Conservation (phyloP, 2,888 invertebrate species). For the Polymixis flavicincta region DNA sequence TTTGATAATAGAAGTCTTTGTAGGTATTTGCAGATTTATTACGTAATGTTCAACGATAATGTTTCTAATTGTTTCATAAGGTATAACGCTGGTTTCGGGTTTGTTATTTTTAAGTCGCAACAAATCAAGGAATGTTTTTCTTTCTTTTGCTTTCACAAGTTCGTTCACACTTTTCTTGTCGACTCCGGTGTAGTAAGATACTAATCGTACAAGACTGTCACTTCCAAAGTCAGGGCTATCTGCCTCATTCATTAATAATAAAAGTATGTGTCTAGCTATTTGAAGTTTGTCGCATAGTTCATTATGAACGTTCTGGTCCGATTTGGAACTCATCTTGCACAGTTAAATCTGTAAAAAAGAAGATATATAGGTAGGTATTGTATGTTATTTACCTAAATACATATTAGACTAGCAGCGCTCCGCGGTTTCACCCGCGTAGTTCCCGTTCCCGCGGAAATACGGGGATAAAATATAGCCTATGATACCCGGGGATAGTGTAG, state of each 20-base stretch:
- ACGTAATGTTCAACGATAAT: constrained; percentile 38
- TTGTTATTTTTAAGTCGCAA: not conserved
- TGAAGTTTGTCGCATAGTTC: constrained; percentile 34
- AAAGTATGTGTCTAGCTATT: constrained; percentile 24
- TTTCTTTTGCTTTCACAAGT: not conserved
- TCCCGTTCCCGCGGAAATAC: too few species aligned
- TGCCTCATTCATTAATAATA: not conserved
- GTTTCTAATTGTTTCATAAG: constrained; percentile 19
- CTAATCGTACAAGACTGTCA: not conserved
- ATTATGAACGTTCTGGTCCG: not conserved
- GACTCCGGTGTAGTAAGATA: constrained; percentile 37
- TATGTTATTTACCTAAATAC: too few species aligned
- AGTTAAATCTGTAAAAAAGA: constrained; percentile 28
- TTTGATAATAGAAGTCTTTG: constrained; percentile 7
- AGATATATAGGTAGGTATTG: not conserved
- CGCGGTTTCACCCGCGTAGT: too few species aligned
- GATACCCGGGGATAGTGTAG: too few species aligned
- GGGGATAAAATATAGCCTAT: too few species aligned
- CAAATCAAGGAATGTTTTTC: constrained; percentile 36
- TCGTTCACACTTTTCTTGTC: not conserved
- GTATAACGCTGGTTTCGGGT: rapidly evolving
- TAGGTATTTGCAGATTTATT: constrained; percentile 30
- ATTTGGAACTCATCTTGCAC: constrained; percentile 27
- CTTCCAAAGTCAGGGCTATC: not conserved
- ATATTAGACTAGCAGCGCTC: too few species aligned